Base-by-base conservation (phyloP, 35 echinoderm and acorn worm species). In the Acanthaster planci region DNA sequence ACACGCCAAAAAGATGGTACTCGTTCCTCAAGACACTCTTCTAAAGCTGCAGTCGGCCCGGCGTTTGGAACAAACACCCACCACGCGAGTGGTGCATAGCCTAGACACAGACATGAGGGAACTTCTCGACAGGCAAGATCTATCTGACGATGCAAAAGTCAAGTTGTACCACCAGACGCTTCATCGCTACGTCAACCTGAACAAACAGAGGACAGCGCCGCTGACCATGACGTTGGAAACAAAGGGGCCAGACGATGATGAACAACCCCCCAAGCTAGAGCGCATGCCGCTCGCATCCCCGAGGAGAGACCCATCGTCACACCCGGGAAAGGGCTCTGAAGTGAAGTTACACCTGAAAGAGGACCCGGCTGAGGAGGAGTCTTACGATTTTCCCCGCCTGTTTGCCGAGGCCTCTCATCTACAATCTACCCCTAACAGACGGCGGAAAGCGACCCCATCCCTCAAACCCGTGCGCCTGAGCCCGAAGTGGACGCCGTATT, bases 1-100 rank as follows among this genome's bases (percentile, higher is more conserved):
- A 30, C 19, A 91, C 42, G 83, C 82, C 16, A 86, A 78, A n/a
- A 91, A 90, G 77, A 90, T 90, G 88, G 88, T 78, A 18, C 38
- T 90, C 9, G 88, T 90, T 19, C 84, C 77, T 0, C 82, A 79
- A 2, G 84, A 91, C 40, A 79, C 40, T 31, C 15, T 78, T 2
- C 22, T 38, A 8, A 51, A 76, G 16, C 14, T 85, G 21, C 77
- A 78, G 22, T 16, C 32, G 57, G 37, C 78, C 10, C 67, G 77
- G 7, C 30, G 32, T 40, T 14, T 31, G 5, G 57, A 47, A 50
- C 54, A 40, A 10, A 27, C 52, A 21, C 84, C 82, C 7, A 47
- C 78, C 1, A 52, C 77, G 21, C 18, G 86, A 22, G 78, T 38
- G 40, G 54, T 86, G 37, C 26, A 52, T 7, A n/a, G 50, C 8